phyloP scores from a whole-genome alignment of 1,140 invertebrate species.

The Drosophila setifemur region DNA sequence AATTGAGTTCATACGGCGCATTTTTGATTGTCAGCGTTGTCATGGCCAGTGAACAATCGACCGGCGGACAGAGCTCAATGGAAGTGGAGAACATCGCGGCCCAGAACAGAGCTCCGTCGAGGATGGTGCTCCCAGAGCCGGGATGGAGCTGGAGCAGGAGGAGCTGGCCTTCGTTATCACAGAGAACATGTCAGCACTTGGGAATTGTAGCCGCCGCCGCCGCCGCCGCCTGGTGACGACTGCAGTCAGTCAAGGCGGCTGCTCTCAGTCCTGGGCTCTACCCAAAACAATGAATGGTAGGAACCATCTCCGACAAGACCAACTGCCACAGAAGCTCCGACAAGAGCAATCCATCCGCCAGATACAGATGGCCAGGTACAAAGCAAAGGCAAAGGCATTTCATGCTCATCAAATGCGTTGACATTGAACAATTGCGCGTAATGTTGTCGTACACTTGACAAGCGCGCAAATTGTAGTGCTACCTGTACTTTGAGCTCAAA shows the following conservation, averaged over 20 bases:
- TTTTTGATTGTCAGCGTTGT: conserved; percentile 64
- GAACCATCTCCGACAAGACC: conserved; percentile 7
- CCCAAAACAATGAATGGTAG: conserved; percentile 66
- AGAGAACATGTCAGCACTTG: conserved; percentile 75
- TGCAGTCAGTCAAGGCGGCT: conserved; percentile 21
- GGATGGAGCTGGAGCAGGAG: conserved; percentile 17
- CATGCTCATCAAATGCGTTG: conserved; percentile 80
- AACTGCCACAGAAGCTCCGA: conserved; percentile 10
- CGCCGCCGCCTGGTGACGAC: conserved; percentile 31
- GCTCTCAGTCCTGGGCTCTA: conserved; percentile 25
- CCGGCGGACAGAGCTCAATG: background rate
- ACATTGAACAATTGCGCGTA: conserved; percentile 81
- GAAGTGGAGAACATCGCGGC: conserved; percentile 37
- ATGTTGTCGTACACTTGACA: conserved; percentile 81
- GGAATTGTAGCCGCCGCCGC: conserved; percentile 62
- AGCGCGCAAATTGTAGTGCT: conserved; percentile 80
- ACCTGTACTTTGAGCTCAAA: conserved; percentile 48
- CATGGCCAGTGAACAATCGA: conserved; percentile 1
- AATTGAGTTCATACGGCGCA: conserved; percentile 74
- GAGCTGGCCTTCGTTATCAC: conserved; percentile 67
- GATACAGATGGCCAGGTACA: background rate
- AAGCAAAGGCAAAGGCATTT: conserved; percentile 57
- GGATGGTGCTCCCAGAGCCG: too few relatives aligned
- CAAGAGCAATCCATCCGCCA: conserved; percentile 56
- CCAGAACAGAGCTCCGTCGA: background rate